Evolutionary conservation across 2,797 vertebrate species (phyloP).

Genomic region (Podarcis siculus): DNA sequence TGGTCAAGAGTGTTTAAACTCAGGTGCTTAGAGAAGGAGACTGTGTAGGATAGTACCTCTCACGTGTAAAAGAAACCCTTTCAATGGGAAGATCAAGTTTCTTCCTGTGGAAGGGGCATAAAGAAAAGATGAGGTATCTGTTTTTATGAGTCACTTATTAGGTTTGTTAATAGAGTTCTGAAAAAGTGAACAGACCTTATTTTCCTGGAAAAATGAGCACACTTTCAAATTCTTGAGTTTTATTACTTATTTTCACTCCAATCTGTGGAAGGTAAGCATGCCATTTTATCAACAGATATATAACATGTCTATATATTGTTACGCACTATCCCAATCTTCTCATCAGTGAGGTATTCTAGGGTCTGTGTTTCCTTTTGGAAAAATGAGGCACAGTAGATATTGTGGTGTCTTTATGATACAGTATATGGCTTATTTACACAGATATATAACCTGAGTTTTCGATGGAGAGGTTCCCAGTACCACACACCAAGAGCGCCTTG

Average conservation of each 20-base stretch:
- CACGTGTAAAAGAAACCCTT: background rate
- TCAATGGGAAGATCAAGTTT: background rate
- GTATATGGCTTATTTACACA: too few relatives aligned
- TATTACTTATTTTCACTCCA: background rate
- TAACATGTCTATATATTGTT: too few relatives aligned
- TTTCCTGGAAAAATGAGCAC: background rate
- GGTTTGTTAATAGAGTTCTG: background rate
- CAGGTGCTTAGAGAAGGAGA: background rate
- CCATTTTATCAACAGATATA: background rate
- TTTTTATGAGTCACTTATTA: constrained; percentile 1
- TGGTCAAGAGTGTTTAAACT: background rate
- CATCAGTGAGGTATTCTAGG: too few relatives aligned
- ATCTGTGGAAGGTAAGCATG: background rate
- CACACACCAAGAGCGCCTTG: too few relatives aligned
- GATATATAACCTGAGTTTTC: too few relatives aligned
- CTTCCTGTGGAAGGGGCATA: background rate
- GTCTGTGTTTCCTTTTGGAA: too few relatives aligned
- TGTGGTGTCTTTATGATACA: too few relatives aligned
- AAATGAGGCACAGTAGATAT: too few relatives aligned
- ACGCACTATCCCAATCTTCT: too few relatives aligned
- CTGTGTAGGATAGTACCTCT: background rate
- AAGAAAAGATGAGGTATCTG: background rate
- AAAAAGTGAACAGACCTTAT: background rate
- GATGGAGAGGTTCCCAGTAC: too few relatives aligned
- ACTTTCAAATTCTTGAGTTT: background rate